phyloP scores from a whole-genome alignment of 2,113 vertebrate species.

The Nothocercus nigrocapillus region DNA sequence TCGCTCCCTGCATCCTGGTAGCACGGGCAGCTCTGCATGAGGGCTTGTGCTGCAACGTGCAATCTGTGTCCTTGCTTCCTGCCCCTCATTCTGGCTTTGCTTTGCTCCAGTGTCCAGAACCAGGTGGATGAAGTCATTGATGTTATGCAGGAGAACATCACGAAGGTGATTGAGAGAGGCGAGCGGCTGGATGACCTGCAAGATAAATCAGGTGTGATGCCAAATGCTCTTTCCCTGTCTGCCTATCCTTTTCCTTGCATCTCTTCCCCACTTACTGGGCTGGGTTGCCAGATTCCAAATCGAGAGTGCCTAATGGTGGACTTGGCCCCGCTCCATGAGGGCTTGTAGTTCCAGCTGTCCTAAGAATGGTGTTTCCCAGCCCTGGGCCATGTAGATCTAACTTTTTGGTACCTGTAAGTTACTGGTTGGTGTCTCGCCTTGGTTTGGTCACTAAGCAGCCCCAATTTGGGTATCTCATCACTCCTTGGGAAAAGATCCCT shows the following conservation, averaged over 20 bases:
- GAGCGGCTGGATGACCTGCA: constrained; percentile 97
- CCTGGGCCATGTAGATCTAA: neutral
- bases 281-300: neutral
- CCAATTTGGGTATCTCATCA: neutral
- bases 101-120: constrained; percentile 89
- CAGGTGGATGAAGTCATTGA: constrained; percentile 99
- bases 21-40: neutral
- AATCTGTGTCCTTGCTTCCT: neutral
- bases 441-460: neutral
- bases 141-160: constrained; percentile 99
- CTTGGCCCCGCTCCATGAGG: neutral
- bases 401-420: neutral
- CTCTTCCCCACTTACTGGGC: neutral
- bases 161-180: constrained; percentile 96
- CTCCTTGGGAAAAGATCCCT: neutral
- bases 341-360: neutral
- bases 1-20: fast-evolving
- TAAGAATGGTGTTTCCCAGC: neutral
- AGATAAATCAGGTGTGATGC: constrained; percentile 92
- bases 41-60: fast-evolving
- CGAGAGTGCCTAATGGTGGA: neutral
- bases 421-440: neutral
- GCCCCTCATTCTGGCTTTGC: neutral
- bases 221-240: neutral
- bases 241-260: neutral